These are phyloP conservation scores for Micoletzkya japonica DNA, from an alignment of 2,888 invertebrate species.

Conservation along the genomic window DNA sequence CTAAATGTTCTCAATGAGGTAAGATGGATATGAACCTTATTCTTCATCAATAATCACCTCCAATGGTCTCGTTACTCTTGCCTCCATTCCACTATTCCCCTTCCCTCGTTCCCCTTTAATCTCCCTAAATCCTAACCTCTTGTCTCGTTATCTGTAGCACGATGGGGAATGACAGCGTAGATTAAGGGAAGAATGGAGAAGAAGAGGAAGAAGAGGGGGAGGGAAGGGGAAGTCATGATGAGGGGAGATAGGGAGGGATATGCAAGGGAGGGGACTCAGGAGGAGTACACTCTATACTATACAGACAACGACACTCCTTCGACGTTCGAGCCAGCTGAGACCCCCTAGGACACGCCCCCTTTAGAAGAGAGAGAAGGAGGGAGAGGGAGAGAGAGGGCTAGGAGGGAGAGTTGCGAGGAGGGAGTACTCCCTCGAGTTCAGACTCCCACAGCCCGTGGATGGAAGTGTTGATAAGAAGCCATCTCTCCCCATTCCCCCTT, in stretches of 20 bases:
- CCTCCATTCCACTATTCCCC: too few relatives aligned
- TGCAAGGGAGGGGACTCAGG: not conserved
- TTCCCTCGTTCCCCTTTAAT: too few relatives aligned
- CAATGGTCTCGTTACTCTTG: too few relatives aligned
- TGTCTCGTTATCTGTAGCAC: slow-evolving; percentile 17
- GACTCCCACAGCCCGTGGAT: too few relatives aligned
- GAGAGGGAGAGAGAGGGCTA: slow-evolving; percentile 8
- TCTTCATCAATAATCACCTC: too few relatives aligned
- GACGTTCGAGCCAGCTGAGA: slow-evolving; percentile 12
- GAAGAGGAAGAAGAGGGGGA: not conserved
- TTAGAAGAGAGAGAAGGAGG: slow-evolving; percentile 3
- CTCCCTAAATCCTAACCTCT: too few relatives aligned
- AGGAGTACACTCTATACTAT: not conserved
- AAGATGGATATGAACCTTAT: too few relatives aligned
- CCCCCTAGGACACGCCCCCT: not conserved
- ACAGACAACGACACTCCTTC: not conserved
- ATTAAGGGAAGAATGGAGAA: slow-evolving; percentile 10
- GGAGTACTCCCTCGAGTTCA: too few relatives aligned
- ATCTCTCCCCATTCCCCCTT: not conserved
- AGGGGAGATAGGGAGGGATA: not conserved
- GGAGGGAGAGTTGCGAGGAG: slow-evolving; percentile 15
- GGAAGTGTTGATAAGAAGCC: not conserved
- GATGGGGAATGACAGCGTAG: slow-evolving; percentile 22
- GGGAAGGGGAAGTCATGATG: not conserved
- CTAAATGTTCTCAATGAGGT: too few relatives aligned